A percentile compares a stretch with the other conserved stretches of the same genome.
Evolutionary conservation across 2,797 vertebrate species (phyloP).

Genomic region (Chelon labrosus): DNA sequence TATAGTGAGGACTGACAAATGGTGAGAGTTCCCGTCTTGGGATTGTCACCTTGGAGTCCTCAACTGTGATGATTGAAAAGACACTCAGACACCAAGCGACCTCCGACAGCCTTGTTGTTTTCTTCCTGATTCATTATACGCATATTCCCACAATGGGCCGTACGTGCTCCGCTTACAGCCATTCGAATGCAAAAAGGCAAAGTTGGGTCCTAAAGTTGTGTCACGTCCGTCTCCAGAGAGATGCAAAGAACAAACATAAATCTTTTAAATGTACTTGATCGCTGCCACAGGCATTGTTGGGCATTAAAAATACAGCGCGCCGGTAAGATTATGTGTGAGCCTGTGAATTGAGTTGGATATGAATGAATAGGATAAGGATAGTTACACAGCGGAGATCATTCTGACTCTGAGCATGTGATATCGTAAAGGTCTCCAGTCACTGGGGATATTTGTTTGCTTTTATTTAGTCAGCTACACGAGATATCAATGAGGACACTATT

Average conservation of each 20-base stretch:
- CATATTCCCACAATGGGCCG: constrained; percentile 43
- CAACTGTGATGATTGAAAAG: constrained; percentile 64
- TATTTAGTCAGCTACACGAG: constrained; percentile 26
- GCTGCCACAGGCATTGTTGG: constrained; percentile 21
- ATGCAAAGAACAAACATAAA: constrained; percentile 47
- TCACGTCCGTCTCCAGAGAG: constrained; percentile 29
- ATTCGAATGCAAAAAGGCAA: constrained; percentile 36
- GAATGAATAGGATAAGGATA: constrained; percentile 19
- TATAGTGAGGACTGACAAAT: constrained; percentile 39
- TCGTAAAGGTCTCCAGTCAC: constrained; percentile 14
- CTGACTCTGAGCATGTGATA: constrained; percentile 27
- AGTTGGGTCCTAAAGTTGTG: constrained; percentile 45
- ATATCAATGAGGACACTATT: constrained; percentile 9
- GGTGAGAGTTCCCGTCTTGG: constrained; percentile 40
- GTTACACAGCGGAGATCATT: constrained; percentile 14
- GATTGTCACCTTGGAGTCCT: constrained; percentile 51
- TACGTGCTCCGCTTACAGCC: constrained; percentile 34
- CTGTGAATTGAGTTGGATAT: constrained; percentile 8
- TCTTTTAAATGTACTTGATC: constrained; percentile 62
- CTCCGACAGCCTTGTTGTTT: constrained; percentile 63
- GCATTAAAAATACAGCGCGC: constrained; percentile 33
- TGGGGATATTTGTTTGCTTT: constrained; percentile 33
- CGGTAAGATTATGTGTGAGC: background rate
- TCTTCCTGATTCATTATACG: constrained; percentile 64
- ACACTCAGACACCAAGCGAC: constrained; percentile 56